These are phyloP conservation scores for Sciurus vulgaris DNA, from an alignment of 2,797 vertebrate genomes.

Conservation along the genomic window DNA sequence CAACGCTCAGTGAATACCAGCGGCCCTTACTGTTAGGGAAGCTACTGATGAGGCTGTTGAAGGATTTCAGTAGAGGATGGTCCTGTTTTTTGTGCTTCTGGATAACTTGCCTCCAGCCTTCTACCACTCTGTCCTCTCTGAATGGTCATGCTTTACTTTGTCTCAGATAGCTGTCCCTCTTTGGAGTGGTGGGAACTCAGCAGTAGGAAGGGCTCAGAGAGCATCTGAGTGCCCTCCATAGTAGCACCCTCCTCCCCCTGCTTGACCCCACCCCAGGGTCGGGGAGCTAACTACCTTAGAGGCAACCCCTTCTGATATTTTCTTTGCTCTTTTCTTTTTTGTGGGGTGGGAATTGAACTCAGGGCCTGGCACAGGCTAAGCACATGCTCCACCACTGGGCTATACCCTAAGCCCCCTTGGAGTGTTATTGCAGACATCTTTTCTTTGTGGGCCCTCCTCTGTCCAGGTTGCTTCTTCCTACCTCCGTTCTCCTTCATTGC, in stretches of 20 bases:
- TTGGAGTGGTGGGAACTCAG: background rate
- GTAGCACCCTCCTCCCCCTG: too few relatives aligned
- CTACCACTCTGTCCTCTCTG: background rate
- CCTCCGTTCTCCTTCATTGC: background rate
- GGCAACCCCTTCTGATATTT: background rate
- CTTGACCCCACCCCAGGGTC: background rate
- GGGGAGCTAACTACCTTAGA: background rate
- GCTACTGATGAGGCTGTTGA: background rate
- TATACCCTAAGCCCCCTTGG: background rate
- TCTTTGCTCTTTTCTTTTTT: background rate
- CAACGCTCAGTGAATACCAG: background rate
- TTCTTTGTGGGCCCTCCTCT: background rate
- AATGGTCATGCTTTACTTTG: background rate
- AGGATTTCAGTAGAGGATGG: background rate
- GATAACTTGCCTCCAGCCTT: background rate
- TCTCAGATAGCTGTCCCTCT: background rate
- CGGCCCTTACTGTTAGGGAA: background rate
- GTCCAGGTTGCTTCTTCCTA: background rate
- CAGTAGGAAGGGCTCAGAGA: background rate
- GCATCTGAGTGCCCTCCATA: background rate
- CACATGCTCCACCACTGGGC: background rate
- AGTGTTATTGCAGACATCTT: background rate
- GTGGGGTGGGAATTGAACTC: background rate
- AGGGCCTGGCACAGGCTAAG: background rate
- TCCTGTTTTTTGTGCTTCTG: background rate